phyloP scores from a whole-genome alignment of 2,888 invertebrate genomes.

The Stramonita haemastoma region DNA sequence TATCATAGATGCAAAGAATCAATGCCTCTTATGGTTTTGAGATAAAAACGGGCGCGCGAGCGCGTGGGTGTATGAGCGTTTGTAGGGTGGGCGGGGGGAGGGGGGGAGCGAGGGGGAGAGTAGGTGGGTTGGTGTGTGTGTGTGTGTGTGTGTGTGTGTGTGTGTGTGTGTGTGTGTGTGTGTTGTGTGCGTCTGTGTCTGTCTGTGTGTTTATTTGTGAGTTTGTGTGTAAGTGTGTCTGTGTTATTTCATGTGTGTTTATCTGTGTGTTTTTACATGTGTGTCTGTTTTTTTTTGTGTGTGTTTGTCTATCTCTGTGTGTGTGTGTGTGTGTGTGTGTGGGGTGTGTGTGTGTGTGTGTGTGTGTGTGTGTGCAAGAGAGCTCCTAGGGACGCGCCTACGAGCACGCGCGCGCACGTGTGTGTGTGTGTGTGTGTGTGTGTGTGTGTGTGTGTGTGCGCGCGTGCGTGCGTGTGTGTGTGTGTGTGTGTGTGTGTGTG shows the following conservation, averaged over 20 bases:
- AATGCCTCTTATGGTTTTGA: no score
- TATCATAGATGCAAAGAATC: no score
- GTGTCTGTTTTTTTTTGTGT: not conserved
- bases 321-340: not conserved
- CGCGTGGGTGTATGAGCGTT: not conserved
- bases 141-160: not conserved
- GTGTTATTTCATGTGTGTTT: not conserved
- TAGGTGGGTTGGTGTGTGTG: not conserved
- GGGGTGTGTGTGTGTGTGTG: not conserved
- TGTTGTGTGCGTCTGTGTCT: not conserved
- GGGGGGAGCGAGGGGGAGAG: no score
- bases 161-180: constrained; percentile 1
- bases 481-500: not conserved
- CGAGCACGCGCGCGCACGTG: not conserved
- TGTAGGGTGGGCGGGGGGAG: not conserved
- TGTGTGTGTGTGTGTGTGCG: not conserved
- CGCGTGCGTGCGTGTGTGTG: not conserved
- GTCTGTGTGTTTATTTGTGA: not conserved
- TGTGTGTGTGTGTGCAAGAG: not conserved
- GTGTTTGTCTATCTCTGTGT: not conserved
- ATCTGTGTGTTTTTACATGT: not conserved
- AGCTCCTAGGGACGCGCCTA: no score
- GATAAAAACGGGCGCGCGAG: no score
- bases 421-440: not conserved
- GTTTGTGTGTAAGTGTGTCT: not conserved